Conservation (phyloP, 2,888 invertebrate genomes). For the Drosophila putrida region DNA sequence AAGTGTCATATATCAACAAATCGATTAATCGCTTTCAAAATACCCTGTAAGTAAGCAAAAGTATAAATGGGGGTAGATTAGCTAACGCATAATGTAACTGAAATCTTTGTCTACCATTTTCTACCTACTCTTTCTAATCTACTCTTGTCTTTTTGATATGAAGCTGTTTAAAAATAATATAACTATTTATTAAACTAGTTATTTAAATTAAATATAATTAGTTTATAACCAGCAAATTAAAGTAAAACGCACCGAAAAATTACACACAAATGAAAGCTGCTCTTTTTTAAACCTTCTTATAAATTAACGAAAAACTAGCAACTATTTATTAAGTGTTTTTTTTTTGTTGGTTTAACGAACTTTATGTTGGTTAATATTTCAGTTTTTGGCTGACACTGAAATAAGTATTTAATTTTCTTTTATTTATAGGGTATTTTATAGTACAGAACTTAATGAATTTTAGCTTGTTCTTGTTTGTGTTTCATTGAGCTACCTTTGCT, state of each 20-base stretch:
- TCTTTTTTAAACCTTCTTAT: no score
- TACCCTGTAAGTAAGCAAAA: conserved; percentile 5
- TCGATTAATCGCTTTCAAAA: conserved; percentile 61
- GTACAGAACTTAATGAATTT: conserved; percentile 6
- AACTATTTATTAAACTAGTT: no score
- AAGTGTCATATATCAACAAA: conserved; percentile 58
- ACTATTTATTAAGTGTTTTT: no score
- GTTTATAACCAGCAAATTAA: no score
- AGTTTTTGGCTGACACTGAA: neutral
- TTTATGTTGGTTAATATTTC: no score
- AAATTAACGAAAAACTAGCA: no score
- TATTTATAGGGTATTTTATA: conserved; percentile 10
- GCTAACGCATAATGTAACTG: no score
- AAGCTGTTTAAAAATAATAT: neutral
- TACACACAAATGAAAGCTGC: no score
- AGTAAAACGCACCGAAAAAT: no score
- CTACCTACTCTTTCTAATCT: no score
- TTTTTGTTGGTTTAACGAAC: no score
- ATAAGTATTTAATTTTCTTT: neutral
- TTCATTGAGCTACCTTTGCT: conserved; percentile 23
- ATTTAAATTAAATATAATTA: no score
- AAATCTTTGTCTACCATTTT: neutral
- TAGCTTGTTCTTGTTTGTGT: conserved; percentile 3
- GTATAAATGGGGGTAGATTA: neutral
- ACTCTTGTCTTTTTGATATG: neutral